These are phyloP conservation scores for Ammodramus savannarum DNA, from an alignment of 2,113 vertebrate genomes.

Conservation along the genomic window DNA sequence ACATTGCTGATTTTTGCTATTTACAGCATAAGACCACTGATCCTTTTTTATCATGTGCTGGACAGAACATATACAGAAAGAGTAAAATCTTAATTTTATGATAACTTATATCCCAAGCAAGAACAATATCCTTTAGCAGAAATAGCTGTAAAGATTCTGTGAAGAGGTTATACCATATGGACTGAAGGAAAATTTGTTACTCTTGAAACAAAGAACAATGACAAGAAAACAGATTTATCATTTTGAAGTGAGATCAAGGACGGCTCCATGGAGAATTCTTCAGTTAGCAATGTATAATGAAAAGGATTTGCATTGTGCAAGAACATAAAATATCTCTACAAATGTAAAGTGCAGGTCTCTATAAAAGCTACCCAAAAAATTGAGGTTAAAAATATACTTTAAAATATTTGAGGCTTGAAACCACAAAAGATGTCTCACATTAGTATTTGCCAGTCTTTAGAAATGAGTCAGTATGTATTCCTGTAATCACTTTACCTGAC, in stretches of 20 bases:
- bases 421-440: not conserved
- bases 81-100: not conserved
- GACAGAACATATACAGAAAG: not conserved
- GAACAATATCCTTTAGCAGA: not conserved
- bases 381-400: not conserved
- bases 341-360: not conserved
- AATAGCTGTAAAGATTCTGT: conserved; percentile 5
- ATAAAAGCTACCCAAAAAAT: conserved; percentile 32
- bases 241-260: conserved; percentile 55
- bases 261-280: not conserved
- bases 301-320: conserved; percentile 41
- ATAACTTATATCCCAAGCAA: not conserved
- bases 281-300: conserved; percentile 20
- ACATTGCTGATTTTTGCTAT: not conserved
- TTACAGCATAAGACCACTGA: not conserved
- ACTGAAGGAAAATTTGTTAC: conserved; percentile 33
- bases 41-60: not conserved
- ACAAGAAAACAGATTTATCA: conserved; percentile 50
- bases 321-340: conserved; percentile 44
- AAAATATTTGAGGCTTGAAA: not conserved
- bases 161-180: conserved; percentile 13
- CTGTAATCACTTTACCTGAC: conserved; percentile 45
- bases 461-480: conserved; percentile 2
- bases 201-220: conserved; percentile 42
- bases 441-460: conserved; percentile 13